A percentile compares a stretch with the other conserved stretches of the same genome.
Evolutionary conservation across 2,888 invertebrate species (phyloP).

Genomic region (Drosophila cracens): DNA sequence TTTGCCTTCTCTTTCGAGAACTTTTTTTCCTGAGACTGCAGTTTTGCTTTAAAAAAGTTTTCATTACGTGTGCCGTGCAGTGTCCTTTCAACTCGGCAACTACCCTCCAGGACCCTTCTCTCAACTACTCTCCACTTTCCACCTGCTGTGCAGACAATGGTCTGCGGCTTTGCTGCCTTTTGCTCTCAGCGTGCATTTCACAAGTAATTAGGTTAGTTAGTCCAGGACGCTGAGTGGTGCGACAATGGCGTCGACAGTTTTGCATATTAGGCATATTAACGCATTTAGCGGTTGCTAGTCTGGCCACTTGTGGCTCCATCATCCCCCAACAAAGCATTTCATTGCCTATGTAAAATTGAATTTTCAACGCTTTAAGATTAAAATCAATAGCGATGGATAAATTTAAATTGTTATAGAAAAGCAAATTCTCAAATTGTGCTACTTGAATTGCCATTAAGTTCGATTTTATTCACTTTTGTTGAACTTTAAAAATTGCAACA

Average conservation of each 20-base stretch:
- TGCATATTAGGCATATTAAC: conserved; percentile 69
- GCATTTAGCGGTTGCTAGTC: conserved; percentile 38
- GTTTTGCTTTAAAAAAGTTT: conserved; percentile 71
- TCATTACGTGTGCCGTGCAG: conserved; percentile 65
- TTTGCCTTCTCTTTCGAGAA: conserved; percentile 9
- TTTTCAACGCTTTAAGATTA: conserved; percentile 16
- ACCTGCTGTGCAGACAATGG: conserved; percentile 72
- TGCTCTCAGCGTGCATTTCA: conserved; percentile 54
- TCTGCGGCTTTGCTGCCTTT: conserved; percentile 54
- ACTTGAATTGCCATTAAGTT: neutral
- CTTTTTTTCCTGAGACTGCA: conserved; percentile 31
- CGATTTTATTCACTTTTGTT: neutral
- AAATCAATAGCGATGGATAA: neutral
- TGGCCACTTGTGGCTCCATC: conserved; percentile 28
- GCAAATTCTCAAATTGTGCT: neutral
- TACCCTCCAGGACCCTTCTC: conserved; percentile 19
- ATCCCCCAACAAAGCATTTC: neutral
- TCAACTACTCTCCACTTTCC: conserved; percentile 38
- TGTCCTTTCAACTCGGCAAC: conserved; percentile 28
- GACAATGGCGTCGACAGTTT: conserved; percentile 50
- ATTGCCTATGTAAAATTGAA: neutral
- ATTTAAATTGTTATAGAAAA: neutral
- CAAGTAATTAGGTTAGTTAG: conserved; percentile 79
- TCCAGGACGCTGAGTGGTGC: conserved; percentile 45
- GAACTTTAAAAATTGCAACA: neutral